Evolutionary conservation across 2,888 invertebrate species (phyloP), one percentile per base, ranked within the genome.

Genomic region (Eledona agricola): DNA sequence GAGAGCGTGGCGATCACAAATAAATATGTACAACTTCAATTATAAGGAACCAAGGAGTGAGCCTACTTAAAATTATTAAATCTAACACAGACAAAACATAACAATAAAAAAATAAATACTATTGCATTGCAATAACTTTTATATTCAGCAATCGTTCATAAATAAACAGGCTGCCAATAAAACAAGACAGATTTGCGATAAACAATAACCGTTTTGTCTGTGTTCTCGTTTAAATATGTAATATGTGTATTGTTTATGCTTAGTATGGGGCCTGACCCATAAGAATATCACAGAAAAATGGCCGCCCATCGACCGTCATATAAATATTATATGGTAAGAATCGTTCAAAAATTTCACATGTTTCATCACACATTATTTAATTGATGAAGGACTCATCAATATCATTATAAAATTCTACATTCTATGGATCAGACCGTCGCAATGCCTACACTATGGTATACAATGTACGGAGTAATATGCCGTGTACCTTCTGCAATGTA

Each of bases 261-360:
- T 47, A 55, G 58, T 63, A 62, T 63, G 64, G 66, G 74, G 75
- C 75, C 76, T 76, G 76, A 75, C 74, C 77, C 75, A 77, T 75
- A 62, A 77, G 77, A 77, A 77, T 77, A 77, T 77, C 77, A 77
- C 77, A 77, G 77, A 66, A 70, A 72, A 67, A 63, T 59, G 53
- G 64, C 67, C 70, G 63, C 57, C 64, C 62, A 57, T 31, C 60
- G 69, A 68, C 69, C 57, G 58, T 67, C 64, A 70, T 69, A 69
- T 67, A 67, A 66, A 66, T 70, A 68, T 67, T 64, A 65, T 64
- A 65, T 66, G 59, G 55, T 59, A 58, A n/a, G 57, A 56, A 56
- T 35, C 34, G 53, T 50, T 40, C 42, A 51, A 59, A 57, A 57
- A 53, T 51, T 47, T 54, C 51, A 45, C 43, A 22, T 34, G 17